Percentiles rank a stretch among this genome's conserved stretches.
phyloP scores from a whole-genome alignment of 2,113 vertebrate species.

The Rhynchomys soricoides region DNA sequence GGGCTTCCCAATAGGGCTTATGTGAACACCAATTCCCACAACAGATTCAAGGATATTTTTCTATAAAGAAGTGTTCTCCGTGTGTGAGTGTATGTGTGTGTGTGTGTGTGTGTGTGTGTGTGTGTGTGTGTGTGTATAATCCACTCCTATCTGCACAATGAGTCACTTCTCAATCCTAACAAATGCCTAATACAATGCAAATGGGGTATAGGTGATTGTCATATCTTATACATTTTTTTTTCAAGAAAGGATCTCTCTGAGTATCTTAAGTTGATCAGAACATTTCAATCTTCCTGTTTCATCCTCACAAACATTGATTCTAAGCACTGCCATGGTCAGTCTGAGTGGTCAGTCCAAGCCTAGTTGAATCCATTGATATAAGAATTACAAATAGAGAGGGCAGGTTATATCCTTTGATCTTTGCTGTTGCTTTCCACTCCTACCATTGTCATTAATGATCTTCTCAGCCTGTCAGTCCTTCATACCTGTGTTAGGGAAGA shows the following conservation, averaged over 20 bases:
- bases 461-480: not conserved
- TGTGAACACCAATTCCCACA: not conserved
- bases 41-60: constrained; percentile 28
- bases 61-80: not conserved
- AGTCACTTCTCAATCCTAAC: not conserved
- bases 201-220: not conserved
- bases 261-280: not conserved
- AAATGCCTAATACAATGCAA: not conserved
- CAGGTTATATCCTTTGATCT: not conserved
- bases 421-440: not conserved
- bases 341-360: not conserved
- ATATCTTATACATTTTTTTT: not conserved
- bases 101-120: not conserved
- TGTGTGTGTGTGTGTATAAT: not conserved
- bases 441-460: not conserved
- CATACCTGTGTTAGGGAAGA: not conserved
- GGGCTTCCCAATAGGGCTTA: not conserved
- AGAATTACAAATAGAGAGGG: no score
- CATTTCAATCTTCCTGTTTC: not conserved
- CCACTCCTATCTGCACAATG: not conserved
- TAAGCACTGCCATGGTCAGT: not conserved
- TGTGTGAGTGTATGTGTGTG: not conserved
- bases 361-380: not conserved
- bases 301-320: no score
- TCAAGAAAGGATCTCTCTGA: not conserved